Base-by-base conservation (phyloP, 2,888 invertebrate species). In the Ferdinandea cuprea region DNA sequence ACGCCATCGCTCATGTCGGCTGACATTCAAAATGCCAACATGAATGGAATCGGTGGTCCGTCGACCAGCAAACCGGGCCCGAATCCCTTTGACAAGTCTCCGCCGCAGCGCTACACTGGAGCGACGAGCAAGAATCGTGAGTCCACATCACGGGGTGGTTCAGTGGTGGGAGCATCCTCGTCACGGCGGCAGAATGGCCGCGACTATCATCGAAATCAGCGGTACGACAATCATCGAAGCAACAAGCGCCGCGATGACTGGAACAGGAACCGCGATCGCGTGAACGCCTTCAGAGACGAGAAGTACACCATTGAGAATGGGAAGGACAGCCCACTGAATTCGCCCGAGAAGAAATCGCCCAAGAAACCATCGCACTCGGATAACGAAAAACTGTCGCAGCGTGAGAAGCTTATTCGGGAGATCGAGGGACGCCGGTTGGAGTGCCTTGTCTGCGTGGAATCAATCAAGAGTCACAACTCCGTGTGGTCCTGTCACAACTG, bases 401-500 rank as follows among this genome's bases (percentile, higher is more conserved):
- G 96, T 56, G 97, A 97, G 88, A 93, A 96, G 63, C 92, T 99
- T 17, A 95, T 94, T 11, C 95, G 97, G 52, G 96, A 97, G 90
- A 92, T 99, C 58, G 94, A 95, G 85, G 94, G 93, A 77, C 95
- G 96, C 0, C 93, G 93, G 0, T 92, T 98, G 76, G 99, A 99
- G 90, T 99, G 99, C 89, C 93, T 98, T 87, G 97, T 99, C 13
- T 99, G 99, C 89, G 98, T 97, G 88, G 98, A 98, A 86, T 92
- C 93, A 58, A 95, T 99, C 37, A 94, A 95, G 84, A 94, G 95
- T 85, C 93, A 93, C 30, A 95, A 97, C 87, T 92, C 95, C 3
- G 94, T 97, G 32, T 99, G 99, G 99, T 96, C 95, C 2, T 99
- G 99, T 89, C 91, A 92, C 84, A 96, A 96, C 87, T 99, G 99